phyloP scores from a whole-genome alignment of 2,797 vertebrate genomes.

The Pagetopsis macropterus region DNA sequence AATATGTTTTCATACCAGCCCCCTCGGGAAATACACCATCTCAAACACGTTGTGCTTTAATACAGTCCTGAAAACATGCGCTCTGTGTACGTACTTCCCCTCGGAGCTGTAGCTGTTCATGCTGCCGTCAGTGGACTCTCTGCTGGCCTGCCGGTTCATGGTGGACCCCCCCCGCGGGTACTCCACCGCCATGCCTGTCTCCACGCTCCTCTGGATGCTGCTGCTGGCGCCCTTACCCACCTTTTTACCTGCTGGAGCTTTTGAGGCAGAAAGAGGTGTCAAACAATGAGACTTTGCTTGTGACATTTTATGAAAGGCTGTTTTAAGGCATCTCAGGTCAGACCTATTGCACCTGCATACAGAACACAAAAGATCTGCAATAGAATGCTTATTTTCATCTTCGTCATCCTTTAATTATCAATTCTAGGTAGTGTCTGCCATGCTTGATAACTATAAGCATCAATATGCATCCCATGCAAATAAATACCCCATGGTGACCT shows the following conservation, averaged over 20 bases:
- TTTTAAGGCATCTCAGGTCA: conserved; percentile 40
- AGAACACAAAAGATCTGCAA: background rate
- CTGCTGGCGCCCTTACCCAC: conserved; percentile 85
- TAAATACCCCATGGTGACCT: conserved; percentile 45
- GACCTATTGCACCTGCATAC: background rate
- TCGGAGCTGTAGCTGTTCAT: conserved; percentile 99
- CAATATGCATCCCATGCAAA: conserved; percentile 51
- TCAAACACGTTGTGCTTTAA: too few relatives aligned
- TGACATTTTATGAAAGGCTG: background rate
- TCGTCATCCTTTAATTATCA: background rate
- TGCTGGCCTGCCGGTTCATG: conserved; percentile 95
- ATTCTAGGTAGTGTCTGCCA: conserved; percentile 10
- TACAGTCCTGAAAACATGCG: background rate
- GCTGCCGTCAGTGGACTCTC: conserved; percentile 96
- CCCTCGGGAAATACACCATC: background rate
- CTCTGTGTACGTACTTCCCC: conserved; percentile 91
- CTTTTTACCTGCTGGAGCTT: conserved; percentile 65
- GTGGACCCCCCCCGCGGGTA: conserved; percentile 86
- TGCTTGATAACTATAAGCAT: conserved; percentile 49
- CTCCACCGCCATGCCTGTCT: conserved; percentile 98
- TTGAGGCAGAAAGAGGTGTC: conserved; percentile 33
- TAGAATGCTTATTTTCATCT: background rate
- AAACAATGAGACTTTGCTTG: background rate
- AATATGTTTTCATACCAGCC: background rate
- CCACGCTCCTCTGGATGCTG: conserved; percentile 96